These are phyloP conservation scores for Galbula dea DNA, from an alignment of 2,113 vertebrate species.

Conservation along the genomic window DNA sequence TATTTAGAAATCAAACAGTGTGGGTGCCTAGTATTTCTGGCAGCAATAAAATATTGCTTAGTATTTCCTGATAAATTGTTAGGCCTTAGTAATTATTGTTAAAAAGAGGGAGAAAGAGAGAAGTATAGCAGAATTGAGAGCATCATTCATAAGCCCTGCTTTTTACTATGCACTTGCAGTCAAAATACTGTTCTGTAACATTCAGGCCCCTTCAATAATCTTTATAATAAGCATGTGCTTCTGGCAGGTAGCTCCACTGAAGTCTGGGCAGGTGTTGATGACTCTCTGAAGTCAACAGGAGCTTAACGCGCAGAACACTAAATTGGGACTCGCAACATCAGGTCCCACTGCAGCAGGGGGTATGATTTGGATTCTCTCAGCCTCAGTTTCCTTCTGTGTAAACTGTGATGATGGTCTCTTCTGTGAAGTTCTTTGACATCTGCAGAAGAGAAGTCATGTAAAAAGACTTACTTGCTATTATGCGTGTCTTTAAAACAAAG, in stretches of 20 bases:
- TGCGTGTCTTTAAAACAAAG: constrained; percentile 42
- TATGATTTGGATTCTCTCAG: not conserved
- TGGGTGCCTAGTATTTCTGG: not conserved
- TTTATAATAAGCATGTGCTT: not conserved
- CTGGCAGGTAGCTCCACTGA: not conserved
- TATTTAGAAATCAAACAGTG: not conserved
- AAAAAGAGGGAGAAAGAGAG: not conserved
- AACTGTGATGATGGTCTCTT: not conserved
- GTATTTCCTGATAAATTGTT: not conserved
- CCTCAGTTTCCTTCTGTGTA: not conserved
- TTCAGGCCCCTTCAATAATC: not conserved
- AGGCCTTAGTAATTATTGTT: not conserved
- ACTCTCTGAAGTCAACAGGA: not conserved
- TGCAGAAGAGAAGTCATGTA: not conserved
- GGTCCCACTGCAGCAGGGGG: not conserved
- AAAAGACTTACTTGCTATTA: not conserved
- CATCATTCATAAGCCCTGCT: not conserved
- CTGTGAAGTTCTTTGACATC: not conserved
- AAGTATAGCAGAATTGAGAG: not conserved
- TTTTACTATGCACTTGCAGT: not conserved
- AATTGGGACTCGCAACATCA: not conserved
- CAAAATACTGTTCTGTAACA: not conserved
- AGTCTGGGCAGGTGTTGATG: not conserved
- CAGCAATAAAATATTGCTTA: not conserved
- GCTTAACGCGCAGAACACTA: not conserved